Percentiles rank a stretch among this genome's conserved stretches.
phyloP scores from a whole-genome alignment of 2,797 vertebrate genomes.

The Alcedo quadribrachys region DNA sequence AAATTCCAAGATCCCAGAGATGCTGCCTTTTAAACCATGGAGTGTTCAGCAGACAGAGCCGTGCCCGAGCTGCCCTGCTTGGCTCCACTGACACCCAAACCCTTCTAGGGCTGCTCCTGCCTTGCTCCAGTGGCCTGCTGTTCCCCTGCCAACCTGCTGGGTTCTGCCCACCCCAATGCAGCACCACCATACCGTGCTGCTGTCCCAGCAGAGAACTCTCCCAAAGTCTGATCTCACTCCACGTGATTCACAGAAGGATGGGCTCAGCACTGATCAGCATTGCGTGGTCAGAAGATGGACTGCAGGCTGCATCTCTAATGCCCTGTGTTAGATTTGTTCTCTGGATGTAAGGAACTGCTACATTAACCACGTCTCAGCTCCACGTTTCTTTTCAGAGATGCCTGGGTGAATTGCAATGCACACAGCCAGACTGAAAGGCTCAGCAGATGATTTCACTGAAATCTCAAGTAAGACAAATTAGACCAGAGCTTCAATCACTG shows the following conservation, averaged over 20 bases:
- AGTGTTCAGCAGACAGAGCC: background rate
- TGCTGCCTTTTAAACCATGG: background rate
- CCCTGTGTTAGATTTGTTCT: slow-evolving; percentile 55
- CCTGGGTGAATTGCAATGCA: slow-evolving; percentile 59
- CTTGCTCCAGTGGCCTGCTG: background rate
- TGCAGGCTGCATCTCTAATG: background rate
- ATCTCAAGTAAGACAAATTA: slow-evolving; percentile 71
- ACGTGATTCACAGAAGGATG: background rate
- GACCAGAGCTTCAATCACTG: slow-evolving; percentile 11
- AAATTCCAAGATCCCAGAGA: background rate
- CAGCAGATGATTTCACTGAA: slow-evolving; percentile 71
- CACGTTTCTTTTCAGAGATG: slow-evolving; percentile 62
- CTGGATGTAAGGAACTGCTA: slow-evolving; percentile 31
- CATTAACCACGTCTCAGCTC: slow-evolving; percentile 63
- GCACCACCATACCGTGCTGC: background rate
- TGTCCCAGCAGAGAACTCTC: background rate
- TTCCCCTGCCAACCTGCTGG: background rate
- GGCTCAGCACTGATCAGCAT: background rate
- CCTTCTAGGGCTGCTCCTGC: background rate
- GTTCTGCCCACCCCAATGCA: background rate
- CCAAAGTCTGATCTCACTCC: background rate
- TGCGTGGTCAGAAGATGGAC: slow-evolving; percentile 28
- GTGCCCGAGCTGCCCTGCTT: fast-evolving
- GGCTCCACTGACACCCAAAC: background rate
- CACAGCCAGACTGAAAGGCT: slow-evolving; percentile 57